Conservation (phyloP, 2,113 vertebrate genomes). For the Anolis carolinensis region DNA sequence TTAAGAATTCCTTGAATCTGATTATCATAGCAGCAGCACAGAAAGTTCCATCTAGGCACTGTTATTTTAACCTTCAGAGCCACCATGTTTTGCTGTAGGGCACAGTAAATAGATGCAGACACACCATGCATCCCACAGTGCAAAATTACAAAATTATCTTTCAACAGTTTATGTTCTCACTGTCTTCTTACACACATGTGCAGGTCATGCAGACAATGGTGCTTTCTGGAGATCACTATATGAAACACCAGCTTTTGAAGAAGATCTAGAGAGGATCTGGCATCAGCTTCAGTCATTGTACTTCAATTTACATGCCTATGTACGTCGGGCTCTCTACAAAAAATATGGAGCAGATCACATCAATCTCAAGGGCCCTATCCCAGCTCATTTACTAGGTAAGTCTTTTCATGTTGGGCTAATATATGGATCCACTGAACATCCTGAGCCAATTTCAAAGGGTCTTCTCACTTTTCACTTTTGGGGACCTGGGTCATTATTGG, state of each 20-base stretch:
- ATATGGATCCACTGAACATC: too few species aligned
- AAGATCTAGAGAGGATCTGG: slow-evolving; percentile 89
- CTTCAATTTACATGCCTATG: slow-evolving; percentile 89
- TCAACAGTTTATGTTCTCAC: neutral
- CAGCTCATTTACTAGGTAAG: slow-evolving; percentile 93
- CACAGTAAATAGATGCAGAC: neutral
- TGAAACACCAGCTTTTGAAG: slow-evolving; percentile 87
- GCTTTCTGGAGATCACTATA: slow-evolving; percentile 92
- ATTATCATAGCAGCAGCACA: neutral
- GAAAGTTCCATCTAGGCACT: neutral
- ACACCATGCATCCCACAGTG: too few species aligned
- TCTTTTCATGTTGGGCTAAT: neutral
- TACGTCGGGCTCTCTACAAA: slow-evolving; percentile 87
- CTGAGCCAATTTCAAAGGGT: neutral
- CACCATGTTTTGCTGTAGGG: neutral
- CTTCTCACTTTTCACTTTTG: neutral
- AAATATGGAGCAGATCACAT: slow-evolving; percentile 85
- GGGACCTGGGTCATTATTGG: neutral
- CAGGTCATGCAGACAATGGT: slow-evolving; percentile 88
- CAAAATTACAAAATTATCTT: too few species aligned
- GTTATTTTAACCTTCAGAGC: neutral
- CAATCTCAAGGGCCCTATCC: slow-evolving; percentile 92
- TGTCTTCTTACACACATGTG: slow-evolving; percentile 35
- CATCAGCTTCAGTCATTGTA: slow-evolving; percentile 91
- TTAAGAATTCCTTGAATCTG: neutral